Evolutionary conservation across 2,888 invertebrate genomes (phyloP).

Genomic region (Nemoura dubitans): DNA sequence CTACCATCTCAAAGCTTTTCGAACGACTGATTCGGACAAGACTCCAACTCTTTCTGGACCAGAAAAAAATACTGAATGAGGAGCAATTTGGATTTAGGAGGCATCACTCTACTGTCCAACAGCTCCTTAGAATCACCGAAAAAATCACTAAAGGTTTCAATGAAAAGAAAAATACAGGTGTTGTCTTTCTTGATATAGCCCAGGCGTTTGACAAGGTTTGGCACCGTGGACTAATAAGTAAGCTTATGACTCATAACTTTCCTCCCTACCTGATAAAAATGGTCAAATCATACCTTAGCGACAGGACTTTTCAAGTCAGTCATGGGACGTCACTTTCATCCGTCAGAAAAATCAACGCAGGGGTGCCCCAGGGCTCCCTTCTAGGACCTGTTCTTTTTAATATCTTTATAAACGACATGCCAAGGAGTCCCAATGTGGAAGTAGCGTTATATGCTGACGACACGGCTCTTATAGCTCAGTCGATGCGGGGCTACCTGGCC

Average conservation of each 20-base stretch:
- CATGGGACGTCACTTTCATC: no score
- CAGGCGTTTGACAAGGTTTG: conserved; percentile 36
- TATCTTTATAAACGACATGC: no score
- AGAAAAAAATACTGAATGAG: conserved; percentile 40
- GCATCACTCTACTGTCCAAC: conserved; percentile 26
- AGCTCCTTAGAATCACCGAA: background rate
- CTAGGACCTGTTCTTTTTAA: no score
- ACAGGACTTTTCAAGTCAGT: no score
- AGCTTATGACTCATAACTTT: conserved; percentile 1
- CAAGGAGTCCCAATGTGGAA: background rate
- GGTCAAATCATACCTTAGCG: background rate
- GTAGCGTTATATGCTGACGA: conserved; percentile 21
- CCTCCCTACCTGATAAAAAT: conserved; percentile 1
- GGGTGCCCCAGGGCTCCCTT: no score
- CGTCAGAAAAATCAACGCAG: no score
- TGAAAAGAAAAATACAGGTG: background rate
- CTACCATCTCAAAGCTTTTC: background rate
- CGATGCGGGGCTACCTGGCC: background rate
- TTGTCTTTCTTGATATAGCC: conserved; percentile 30
- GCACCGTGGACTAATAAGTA: no score
- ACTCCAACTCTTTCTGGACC: no score
- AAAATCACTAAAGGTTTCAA: background rate
- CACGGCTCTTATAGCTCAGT: conserved; percentile 17
- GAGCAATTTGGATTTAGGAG: conserved; percentile 35
- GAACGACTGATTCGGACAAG: background rate